Conservation (phyloP, 2,797 vertebrate genomes). For the Pangasius sanitwongsei region DNA sequence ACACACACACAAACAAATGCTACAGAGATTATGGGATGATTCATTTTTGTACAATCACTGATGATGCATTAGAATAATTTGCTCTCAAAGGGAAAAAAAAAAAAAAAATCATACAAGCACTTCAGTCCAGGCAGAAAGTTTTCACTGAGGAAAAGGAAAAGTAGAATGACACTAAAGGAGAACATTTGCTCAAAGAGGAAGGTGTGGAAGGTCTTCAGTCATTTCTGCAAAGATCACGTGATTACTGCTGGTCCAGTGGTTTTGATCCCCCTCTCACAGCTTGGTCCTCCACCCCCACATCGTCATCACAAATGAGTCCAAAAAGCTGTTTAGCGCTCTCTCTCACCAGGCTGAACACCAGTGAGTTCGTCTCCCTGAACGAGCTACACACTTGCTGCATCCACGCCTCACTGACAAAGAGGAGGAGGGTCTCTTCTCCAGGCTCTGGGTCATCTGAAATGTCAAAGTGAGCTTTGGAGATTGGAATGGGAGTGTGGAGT, state of each 20-base stretch:
- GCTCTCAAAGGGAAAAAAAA: conserved; percentile 55
- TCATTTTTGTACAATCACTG: conserved; percentile 79
- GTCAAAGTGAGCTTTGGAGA: conserved; percentile 26
- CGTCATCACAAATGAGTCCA: neutral
- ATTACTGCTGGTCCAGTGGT: conserved; percentile 59
- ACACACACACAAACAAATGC: conserved; percentile 65
- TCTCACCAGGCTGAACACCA: neutral
- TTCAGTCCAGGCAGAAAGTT: conserved; percentile 69
- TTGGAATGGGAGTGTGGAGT: conserved; percentile 32
- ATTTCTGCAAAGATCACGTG: conserved; percentile 36
- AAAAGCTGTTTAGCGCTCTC: neutral
- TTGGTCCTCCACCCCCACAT: conserved; percentile 10
- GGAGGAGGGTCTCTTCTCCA: conserved; percentile 22
- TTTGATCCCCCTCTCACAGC: conserved; percentile 31
- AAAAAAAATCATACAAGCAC: conserved; percentile 71
- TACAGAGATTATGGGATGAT: conserved; percentile 69
- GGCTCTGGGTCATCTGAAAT: conserved; percentile 35
- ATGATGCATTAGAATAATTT: conserved; percentile 78
- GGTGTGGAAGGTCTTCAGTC: conserved; percentile 32
- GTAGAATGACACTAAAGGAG: conserved; percentile 18
- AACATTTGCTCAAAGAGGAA: conserved; percentile 15
- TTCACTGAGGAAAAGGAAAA: conserved; percentile 30
- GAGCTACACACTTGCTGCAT: neutral
- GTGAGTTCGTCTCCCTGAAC: conserved; percentile 21
- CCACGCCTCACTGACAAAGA: neutral